phyloP scores from a whole-genome alignment of 2,888 invertebrate species.

The Mylabris sibirica region DNA sequence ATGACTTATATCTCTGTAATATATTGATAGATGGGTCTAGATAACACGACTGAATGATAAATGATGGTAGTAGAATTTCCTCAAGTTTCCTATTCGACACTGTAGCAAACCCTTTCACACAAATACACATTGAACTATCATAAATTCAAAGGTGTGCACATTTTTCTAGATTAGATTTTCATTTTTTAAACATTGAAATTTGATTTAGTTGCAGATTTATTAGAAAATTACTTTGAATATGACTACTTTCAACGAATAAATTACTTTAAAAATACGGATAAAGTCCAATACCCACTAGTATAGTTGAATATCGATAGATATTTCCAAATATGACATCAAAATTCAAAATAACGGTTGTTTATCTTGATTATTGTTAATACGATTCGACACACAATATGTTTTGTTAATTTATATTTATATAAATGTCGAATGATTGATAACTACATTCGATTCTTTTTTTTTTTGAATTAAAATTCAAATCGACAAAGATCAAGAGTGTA shows the following conservation, averaged over 20 bases:
- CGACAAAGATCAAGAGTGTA: slow-evolving; percentile 19
- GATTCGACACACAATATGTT: not conserved
- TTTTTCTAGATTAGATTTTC: slow-evolving; percentile 50
- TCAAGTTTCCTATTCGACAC: slow-evolving; percentile 41
- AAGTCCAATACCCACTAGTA: not conserved
- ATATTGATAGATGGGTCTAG: slow-evolving; percentile 49
- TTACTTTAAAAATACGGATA: slow-evolving; percentile 38
- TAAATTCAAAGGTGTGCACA: slow-evolving; percentile 50
- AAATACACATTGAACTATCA: slow-evolving; percentile 39
- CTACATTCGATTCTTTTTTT: not conserved
- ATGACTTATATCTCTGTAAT: slow-evolving; percentile 49
- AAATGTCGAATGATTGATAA: not conserved
- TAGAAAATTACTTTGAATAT: slow-evolving; percentile 37
- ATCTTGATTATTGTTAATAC: slow-evolving; percentile 2
- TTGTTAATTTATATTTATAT: not conserved
- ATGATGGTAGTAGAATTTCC: slow-evolving; percentile 46
- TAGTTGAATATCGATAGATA: not conserved
- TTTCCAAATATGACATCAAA: slow-evolving; percentile 6
- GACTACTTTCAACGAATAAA: slow-evolving; percentile 40
- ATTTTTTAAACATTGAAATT: slow-evolving; percentile 45
- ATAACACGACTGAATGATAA: slow-evolving; percentile 45
- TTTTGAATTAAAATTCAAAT: not conserved
- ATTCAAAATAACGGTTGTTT: not conserved
- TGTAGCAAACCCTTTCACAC: slow-evolving; percentile 26
- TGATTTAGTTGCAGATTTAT: slow-evolving; percentile 46